Base-by-base conservation (phyloP, 2,113 vertebrate genomes). In the Tautogolabrus adspersus region DNA sequence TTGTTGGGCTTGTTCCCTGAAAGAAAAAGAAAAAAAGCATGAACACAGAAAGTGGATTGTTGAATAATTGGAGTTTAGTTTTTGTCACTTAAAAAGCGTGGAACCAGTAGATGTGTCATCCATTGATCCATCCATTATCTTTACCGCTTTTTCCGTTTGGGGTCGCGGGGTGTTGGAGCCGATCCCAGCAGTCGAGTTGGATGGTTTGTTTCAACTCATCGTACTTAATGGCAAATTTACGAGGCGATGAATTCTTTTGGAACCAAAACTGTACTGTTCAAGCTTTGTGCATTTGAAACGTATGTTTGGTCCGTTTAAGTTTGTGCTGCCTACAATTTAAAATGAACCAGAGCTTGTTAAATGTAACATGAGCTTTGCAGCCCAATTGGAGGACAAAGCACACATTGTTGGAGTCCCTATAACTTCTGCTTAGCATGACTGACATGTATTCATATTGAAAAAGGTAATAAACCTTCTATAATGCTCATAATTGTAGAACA, bases 1-100 rank as follows among this genome's bases (percentile, higher is more conserved):
- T 72, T 22, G 66, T 75, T 81, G 70, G 66, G 57, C 66, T 77
- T 26, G 66, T 75, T 81, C 78, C 54, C 37, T 49, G 21, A 38
- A 19, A 15, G 3, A 1, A 26, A 26, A 1, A 26, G 26, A 26
- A 26, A 26, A 26, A 26, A n/a, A n/a, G n/a, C 26, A 26, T 26
- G 26, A 3, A 26, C 26, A 26, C 26, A 26, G 26, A 26, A 26
- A 26, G 26, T 26, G 3, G 26, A 26, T n/a, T 26, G 26, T 3
- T 26, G 26, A 26, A 26, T 26, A 26, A 26, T 26, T 26, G 26
- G 10, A 19, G 34, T n/a, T 22, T 59, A 22, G 21, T 26, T 26
- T 49, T 68, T 40, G 40, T 42, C 40, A 8, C 40, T 42, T 8
- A 11, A 42, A 42, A 42, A 11, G 10, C 5, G 23, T 67, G 38